phyloP scores from a whole-genome alignment of 2,888 invertebrate genomes.

The Pyrgus malvae region DNA sequence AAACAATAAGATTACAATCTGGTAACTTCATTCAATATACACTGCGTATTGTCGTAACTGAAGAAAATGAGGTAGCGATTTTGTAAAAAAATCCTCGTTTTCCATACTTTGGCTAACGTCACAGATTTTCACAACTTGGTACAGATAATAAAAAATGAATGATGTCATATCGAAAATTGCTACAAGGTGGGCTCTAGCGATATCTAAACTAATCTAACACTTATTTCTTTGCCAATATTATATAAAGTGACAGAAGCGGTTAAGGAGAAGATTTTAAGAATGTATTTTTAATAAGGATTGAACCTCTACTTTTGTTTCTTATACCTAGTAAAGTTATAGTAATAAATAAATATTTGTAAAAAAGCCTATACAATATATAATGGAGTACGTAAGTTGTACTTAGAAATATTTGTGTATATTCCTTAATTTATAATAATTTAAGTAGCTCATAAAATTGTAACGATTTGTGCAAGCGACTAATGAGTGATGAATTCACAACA shows the following conservation, averaged over 20 bases:
- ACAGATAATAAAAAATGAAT: conserved; percentile 7
- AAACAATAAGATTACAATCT: conserved; percentile 36
- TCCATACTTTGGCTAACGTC: conserved; percentile 31
- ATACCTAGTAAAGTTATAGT: conserved; percentile 55
- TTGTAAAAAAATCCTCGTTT: conserved; percentile 37
- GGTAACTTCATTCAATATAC: conserved; percentile 47
- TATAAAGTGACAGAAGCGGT: conserved; percentile 46
- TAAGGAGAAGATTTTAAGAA: conserved; percentile 26
- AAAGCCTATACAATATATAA: conserved; percentile 66
- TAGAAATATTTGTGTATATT: conserved; percentile 43
- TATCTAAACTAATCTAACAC: conserved; percentile 67
- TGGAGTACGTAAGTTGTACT: conserved; percentile 66
- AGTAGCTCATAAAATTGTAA: conserved; percentile 37
- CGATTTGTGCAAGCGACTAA: conserved; percentile 55
- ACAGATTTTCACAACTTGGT: conserved; percentile 20
- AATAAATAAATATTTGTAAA: conserved; percentile 65
- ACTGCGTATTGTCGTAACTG: conserved; percentile 35
- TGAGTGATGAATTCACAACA: conserved; percentile 70
- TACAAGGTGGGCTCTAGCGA: conserved; percentile 69
- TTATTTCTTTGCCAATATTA: conserved; percentile 38
- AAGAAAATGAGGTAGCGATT: conserved; percentile 52
- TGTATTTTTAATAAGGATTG: conserved; percentile 33
- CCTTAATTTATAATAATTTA: conserved; percentile 49
- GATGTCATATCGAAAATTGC: conserved; percentile 23
- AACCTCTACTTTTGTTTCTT: conserved; percentile 51